A percentile compares a stretch with the other conserved stretches of the same genome.
These are phyloP conservation scores for Raja brachyura DNA, from an alignment of 2,113 vertebrate species.

Conservation along the genomic window DNA sequence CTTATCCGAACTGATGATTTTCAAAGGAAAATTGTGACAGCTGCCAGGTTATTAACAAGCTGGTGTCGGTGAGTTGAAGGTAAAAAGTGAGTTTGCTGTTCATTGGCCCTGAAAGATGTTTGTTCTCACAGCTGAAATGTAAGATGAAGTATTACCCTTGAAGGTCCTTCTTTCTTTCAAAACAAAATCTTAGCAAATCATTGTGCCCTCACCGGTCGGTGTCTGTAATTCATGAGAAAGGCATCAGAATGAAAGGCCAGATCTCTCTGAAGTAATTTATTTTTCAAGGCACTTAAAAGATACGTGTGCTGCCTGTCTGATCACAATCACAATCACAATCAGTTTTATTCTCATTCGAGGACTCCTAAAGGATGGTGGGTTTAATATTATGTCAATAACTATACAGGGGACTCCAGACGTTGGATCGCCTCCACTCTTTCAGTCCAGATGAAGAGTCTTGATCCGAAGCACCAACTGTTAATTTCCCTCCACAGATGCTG, in stretches of 20 bases:
- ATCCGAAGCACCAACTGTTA: no score
- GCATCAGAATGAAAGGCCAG: neutral
- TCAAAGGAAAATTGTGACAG: neutral
- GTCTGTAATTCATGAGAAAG: neutral
- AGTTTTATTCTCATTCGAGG: no score
- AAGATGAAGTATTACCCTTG: neutral
- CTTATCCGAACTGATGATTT: neutral
- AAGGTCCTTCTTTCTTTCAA: neutral
- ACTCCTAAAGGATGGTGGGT: constrained; percentile 5
- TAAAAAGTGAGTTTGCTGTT: neutral
- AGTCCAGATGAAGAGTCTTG: no score
- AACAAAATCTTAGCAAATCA: neutral
- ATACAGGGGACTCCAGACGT: no score
- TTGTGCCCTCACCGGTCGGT: neutral
- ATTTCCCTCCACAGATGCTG: no score
- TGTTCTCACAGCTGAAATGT: constrained; percentile 5
- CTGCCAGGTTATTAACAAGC: neutral
- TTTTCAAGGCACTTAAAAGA: neutral
- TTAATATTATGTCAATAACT: neutral
- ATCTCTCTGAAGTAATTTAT: constrained; percentile 1
- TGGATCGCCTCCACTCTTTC: no score
- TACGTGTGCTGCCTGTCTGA: constrained; percentile 2
- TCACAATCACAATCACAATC: no score
- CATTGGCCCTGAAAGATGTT: neutral
- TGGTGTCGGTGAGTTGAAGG: neutral